Conservation (phyloP, 2,888 invertebrate species). For the Laothoe populi region DNA sequence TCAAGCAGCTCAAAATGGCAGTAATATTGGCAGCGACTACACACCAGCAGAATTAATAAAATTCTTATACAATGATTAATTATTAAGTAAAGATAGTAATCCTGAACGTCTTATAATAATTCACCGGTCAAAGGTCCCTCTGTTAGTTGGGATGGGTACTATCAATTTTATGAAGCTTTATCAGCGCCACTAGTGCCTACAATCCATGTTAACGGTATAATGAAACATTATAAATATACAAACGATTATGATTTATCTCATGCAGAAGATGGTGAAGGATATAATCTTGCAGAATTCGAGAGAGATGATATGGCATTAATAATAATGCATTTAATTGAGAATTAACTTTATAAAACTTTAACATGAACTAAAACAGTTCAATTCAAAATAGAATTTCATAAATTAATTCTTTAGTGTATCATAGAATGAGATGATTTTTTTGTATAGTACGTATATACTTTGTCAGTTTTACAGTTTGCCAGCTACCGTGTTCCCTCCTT, state of each 20-base stretch:
- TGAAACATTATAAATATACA: background rate
- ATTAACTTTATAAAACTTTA: no score
- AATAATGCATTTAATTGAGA: background rate
- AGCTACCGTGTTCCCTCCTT: no score
- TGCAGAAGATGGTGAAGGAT: background rate
- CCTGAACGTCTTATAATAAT: constrained; percentile 5
- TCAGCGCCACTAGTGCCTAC: background rate
- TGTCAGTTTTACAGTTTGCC: no score
- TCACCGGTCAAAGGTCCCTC: constrained; percentile 1
- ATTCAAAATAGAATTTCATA: no score
- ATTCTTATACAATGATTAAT: background rate
- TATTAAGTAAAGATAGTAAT: constrained; percentile 2
- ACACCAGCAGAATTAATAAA: background rate
- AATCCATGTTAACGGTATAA: constrained; percentile 6
- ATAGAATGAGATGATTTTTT: no score
- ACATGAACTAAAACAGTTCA: no score
- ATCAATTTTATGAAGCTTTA: constrained; percentile 23
- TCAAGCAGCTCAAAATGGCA: no score
- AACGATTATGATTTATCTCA: background rate
- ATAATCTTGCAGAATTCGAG: background rate
- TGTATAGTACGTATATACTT: no score
- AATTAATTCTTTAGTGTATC: no score
- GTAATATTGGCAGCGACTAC: no score
- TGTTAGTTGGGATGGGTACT: background rate
- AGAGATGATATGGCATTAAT: background rate